Conservation (phyloP, 2,113 vertebrate genomes). For the Gallinago jamesoni region DNA sequence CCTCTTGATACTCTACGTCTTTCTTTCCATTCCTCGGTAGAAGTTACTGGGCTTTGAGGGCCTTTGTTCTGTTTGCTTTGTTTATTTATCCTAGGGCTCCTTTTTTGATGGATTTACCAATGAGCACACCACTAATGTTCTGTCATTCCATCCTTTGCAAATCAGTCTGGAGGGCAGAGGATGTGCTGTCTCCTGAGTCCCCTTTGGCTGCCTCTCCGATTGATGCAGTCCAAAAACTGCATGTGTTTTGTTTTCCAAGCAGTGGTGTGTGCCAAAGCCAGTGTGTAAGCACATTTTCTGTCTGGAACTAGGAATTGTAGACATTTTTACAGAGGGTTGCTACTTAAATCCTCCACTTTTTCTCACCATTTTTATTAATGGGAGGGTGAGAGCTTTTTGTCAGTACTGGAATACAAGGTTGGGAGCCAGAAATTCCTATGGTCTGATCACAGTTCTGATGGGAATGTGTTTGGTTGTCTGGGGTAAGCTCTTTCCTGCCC, state of each 20-base stretch:
- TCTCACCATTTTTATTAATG: background rate
- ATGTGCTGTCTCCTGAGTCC: conserved; percentile 45
- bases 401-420: background rate
- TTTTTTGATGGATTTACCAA: conserved; percentile 4
- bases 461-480: background rate
- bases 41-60: background rate
- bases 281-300: conserved; percentile 58
- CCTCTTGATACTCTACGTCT: background rate
- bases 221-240: conserved; percentile 54
- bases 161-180: conserved; percentile 55
- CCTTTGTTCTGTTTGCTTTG: conserved; percentile 28
- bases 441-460: background rate
- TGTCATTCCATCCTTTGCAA: conserved; percentile 21
- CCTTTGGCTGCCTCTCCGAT: conserved; percentile 37
- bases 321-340: background rate
- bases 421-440: background rate
- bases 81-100: conserved; percentile 45
- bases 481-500: background rate
- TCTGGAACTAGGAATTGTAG: conserved; percentile 44
- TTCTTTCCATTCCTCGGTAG: background rate
- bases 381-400: background rate
- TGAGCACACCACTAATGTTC: background rate
- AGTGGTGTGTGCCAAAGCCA: conserved; percentile 17
- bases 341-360: background rate
- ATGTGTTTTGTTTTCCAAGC: conserved; percentile 45